These are phyloP conservation scores for Nannospalax galili DNA, from an alignment of 2,113 vertebrate species.

Conservation along the genomic window DNA sequence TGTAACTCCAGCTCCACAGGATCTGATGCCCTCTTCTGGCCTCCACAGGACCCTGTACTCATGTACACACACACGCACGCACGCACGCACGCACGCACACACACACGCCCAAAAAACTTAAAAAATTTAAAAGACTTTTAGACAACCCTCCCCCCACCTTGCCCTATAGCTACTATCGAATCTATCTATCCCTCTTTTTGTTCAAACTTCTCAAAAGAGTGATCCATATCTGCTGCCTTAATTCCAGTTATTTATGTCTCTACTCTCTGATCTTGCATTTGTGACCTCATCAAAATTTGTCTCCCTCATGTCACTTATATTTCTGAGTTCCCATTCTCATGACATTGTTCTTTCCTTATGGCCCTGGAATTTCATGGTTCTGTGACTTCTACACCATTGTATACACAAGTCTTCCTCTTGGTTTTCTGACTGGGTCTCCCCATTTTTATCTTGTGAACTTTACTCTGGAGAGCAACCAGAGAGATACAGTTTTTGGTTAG, in stretches of 20 bases:
- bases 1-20: too few species aligned
- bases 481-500: not conserved
- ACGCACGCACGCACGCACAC: too few species aligned
- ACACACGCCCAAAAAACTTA: too few species aligned
- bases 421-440: not conserved
- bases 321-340: conserved; percentile 11
- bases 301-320: not conserved
- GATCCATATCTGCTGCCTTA: conserved; percentile 9
- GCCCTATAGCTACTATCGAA: not conserved
- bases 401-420: not conserved
- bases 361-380: not conserved
- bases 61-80: too few species aligned
- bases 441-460: not conserved
- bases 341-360: not conserved
- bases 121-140: too few species aligned
- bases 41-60: too few species aligned
- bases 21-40: too few species aligned
- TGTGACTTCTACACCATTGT: not conserved
- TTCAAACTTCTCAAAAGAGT: conserved; percentile 14
- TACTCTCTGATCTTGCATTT: not conserved
- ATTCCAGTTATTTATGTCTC: not conserved
- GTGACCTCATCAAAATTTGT: not conserved
- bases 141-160: not conserved
- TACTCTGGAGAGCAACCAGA: not conserved
- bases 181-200: not conserved